A percentile compares a stretch with the other conserved stretches of the same genome.
Evolutionary conservation across 2,113 vertebrate species (phyloP).

Genomic region (Stercorarius parasiticus): DNA sequence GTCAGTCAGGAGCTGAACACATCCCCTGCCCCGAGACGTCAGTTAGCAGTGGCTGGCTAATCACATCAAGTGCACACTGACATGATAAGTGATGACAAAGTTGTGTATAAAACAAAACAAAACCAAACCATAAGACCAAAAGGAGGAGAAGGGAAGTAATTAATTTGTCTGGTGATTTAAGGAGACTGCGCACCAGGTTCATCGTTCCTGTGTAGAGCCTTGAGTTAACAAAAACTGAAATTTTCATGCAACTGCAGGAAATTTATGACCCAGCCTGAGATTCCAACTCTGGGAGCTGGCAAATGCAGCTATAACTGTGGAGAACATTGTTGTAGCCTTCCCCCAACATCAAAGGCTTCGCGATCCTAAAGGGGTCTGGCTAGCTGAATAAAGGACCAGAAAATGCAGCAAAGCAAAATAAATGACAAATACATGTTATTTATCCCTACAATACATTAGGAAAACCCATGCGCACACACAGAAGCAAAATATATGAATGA

Average conservation of each 20-base stretch:
- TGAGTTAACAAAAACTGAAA: background rate
- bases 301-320: background rate
- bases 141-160: background rate
- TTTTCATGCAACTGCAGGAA: background rate
- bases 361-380: background rate
- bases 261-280: background rate
- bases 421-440: background rate
- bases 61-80: background rate
- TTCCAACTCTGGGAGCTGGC: background rate
- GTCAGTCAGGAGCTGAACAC: background rate
- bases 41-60: background rate
- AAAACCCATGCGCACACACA: fast-evolving
- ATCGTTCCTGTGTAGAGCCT: background rate
- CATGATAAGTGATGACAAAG: background rate
- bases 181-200: background rate
- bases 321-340: background rate
- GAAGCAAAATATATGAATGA: background rate
- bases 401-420: background rate
- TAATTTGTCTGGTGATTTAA: background rate
- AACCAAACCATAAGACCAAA: background rate
- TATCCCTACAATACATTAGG: background rate
- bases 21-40: background rate
- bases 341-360: background rate
- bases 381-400: background rate
- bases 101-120: background rate